Percentiles rank a stretch among this genome's conserved stretches.
Conservation (phyloP, 2,797 vertebrate genomes). For the Prunella strophiata region DNA sequence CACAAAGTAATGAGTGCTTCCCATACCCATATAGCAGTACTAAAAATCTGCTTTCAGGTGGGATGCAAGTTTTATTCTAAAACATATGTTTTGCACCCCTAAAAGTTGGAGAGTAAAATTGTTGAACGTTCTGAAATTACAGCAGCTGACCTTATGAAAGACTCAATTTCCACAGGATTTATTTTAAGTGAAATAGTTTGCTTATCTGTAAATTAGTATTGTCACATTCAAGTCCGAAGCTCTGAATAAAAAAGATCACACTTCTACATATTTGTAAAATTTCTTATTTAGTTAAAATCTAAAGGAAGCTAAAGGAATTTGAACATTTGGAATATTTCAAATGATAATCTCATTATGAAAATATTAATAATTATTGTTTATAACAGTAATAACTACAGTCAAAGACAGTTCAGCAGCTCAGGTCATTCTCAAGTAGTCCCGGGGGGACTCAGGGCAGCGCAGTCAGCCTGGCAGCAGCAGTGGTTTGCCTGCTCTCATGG, state of each 20-base stretch:
- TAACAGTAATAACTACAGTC: not conserved
- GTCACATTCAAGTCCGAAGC: not conserved
- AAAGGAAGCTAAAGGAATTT: not conserved
- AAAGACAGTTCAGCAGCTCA: conserved; percentile 3
- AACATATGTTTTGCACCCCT: not conserved
- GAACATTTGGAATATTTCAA: not conserved
- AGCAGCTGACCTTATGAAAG: not conserved
- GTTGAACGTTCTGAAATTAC: not conserved
- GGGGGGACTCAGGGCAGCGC: not conserved
- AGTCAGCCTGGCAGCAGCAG: not conserved
- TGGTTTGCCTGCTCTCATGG: not conserved
- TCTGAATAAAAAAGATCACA: not conserved
- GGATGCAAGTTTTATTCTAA: not conserved
- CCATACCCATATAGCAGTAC: not conserved
- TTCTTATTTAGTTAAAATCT: not conserved
- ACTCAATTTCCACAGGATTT: not conserved
- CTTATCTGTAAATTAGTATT: not conserved
- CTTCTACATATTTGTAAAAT: not conserved
- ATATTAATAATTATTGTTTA: conserved; percentile 26
- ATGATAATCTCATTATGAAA: not conserved
- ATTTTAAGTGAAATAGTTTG: not conserved
- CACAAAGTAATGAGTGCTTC: not conserved
- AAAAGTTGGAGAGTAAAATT: not conserved
- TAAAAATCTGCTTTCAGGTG: not conserved
- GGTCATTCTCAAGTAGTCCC: not conserved